A percentile compares a stretch with the other conserved stretches of the same genome.
phyloP scores from a whole-genome alignment of 2,113 vertebrate species.

The Nannospalax galili region DNA sequence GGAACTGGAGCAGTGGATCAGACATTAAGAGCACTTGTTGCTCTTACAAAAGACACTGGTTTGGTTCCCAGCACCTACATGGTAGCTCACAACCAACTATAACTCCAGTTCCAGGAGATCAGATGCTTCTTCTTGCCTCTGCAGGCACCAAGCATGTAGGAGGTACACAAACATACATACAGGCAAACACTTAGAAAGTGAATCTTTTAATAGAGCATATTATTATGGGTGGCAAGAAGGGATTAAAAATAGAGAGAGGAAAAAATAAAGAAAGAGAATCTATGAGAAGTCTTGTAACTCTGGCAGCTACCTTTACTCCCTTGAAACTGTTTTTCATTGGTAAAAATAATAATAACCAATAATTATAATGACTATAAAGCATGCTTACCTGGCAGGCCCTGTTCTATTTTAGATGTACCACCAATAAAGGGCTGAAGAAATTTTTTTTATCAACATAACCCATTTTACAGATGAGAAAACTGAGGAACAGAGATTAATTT shows the following conservation, averaged over 20 bases:
- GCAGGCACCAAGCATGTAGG: too few species aligned
- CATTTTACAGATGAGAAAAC: conserved; percentile 5
- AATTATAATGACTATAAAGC: background rate
- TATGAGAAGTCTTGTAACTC: background rate
- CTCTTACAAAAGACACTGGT: too few species aligned
- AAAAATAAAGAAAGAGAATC: accelerated
- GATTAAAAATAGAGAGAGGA: background rate
- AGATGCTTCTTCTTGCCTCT: too few species aligned
- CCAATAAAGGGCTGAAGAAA: background rate
- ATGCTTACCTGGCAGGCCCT: too few species aligned
- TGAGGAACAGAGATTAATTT: background rate
- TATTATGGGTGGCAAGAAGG: background rate
- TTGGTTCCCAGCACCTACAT: too few species aligned
- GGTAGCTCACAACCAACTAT: too few species aligned
- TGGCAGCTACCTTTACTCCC: background rate
- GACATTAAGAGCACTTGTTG: too few species aligned
- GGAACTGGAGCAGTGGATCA: too few species aligned
- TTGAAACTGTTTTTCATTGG: background rate
- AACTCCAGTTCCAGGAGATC: too few species aligned
- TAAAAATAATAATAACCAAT: background rate
- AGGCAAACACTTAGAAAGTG: too few species aligned
- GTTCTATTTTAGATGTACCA: background rate
- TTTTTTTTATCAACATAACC: background rate
- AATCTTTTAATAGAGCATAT: too few species aligned
- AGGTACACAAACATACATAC: too few species aligned